These are phyloP conservation scores for Cotesia vestalis DNA, from an alignment of 1,140 invertebrate species.

Conservation along the genomic window DNA sequence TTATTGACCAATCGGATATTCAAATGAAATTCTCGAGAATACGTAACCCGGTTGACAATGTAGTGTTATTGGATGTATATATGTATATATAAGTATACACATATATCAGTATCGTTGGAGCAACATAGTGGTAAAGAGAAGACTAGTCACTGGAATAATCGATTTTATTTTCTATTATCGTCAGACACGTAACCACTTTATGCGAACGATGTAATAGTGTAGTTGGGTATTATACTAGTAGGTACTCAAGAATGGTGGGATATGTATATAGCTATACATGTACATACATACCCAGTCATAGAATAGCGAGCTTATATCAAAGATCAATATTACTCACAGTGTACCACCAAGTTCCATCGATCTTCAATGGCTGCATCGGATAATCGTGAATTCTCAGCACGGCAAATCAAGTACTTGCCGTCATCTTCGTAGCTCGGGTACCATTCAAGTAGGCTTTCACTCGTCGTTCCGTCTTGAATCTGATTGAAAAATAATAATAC, in stretches of 20 bases:
- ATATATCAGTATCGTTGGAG: too few relatives aligned
- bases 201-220: neutral
- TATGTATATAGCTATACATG: neutral
- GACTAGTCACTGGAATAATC: constrained; percentile 42
- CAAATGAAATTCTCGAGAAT: constrained; percentile 44
- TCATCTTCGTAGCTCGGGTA: constrained; percentile 68
- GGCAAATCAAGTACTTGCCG: constrained; percentile 72
- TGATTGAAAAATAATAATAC: constrained; percentile 40
- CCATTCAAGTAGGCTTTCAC: constrained; percentile 67
- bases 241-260: neutral
- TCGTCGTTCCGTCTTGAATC: constrained; percentile 66
- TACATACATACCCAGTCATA: neutral
- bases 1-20: constrained; percentile 13
- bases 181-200: neutral
- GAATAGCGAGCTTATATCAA: neutral
- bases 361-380: constrained; percentile 73
- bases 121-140: too few relatives aligned
- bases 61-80: neutral
- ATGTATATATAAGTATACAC: neutral
- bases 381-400: constrained; percentile 73
- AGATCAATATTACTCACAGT: constrained; percentile 65
- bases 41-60: neutral
- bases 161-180: constrained; percentile 42
- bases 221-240: too few relatives aligned
- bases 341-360: constrained; percentile 69